Percentiles rank a stretch among this genome's conserved stretches.
phyloP scores from a whole-genome alignment of 2,888 invertebrate genomes.

The Elaeidobius kamerunicus region DNA sequence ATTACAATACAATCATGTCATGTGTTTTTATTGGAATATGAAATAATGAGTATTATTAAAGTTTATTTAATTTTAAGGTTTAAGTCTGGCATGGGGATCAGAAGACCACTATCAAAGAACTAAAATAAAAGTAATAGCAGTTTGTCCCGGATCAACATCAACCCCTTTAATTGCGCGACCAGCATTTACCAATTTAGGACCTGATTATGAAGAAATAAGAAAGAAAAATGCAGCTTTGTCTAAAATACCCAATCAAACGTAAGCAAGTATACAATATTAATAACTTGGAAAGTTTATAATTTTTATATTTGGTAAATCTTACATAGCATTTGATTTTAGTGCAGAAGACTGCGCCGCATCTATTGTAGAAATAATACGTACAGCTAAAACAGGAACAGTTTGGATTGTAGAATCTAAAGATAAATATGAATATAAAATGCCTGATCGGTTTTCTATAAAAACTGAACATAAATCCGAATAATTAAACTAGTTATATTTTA shows the following conservation, averaged over 20 bases:
- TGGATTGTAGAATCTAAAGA: slow-evolving; percentile 7
- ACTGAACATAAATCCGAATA: neutral
- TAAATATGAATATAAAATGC: slow-evolving; percentile 5
- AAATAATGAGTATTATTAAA: too few species aligned
- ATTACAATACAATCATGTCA: too few species aligned
- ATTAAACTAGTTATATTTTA: too few species aligned
- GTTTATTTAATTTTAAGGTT: slow-evolving; percentile 5
- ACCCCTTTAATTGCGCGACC: slow-evolving; percentile 40
- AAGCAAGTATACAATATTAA: too few species aligned
- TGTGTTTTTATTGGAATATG: too few species aligned
- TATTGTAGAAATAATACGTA: slow-evolving; percentile 4
- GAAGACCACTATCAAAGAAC: slow-evolving; percentile 42
- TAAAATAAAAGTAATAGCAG: slow-evolving; percentile 51
- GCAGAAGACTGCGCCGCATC: slow-evolving; percentile 3
- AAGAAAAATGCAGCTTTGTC: neutral
- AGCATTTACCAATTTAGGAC: slow-evolving; percentile 5
- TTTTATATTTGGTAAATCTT: too few species aligned
- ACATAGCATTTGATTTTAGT: too few species aligned
- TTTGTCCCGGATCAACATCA: slow-evolving; percentile 53
- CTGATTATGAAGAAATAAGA: slow-evolving; percentile 10
- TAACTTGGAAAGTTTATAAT: too few species aligned
- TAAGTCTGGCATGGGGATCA: slow-evolving; percentile 18
- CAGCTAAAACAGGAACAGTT: slow-evolving; percentile 2
- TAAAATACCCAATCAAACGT: slow-evolving; percentile 6
- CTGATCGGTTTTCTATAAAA: neutral